Base-by-base conservation (phyloP, 2,888 invertebrate species). In the Bombylius discolor region DNA sequence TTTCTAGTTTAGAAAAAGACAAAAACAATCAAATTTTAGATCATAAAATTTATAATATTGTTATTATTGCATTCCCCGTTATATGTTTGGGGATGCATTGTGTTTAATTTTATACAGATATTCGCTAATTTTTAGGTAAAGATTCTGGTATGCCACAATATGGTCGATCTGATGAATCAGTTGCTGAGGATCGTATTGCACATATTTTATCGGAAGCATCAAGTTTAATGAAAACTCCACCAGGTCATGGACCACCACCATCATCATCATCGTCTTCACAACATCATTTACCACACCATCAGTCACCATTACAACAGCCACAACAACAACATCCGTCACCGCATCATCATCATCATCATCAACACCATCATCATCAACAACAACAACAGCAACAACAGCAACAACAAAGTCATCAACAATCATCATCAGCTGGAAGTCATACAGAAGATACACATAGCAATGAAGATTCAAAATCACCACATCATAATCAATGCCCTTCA, bases 121-220 rank as follows among this genome's bases (percentile, higher is more conserved):
- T 58, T 51, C 57, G 54, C 52, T 56, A 55, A 59, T 47, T 56
- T 60, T 44, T 57, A 53, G 59, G 53, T 63, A n/a, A 59, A 81
- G 91, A 92, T 73, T 85, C 89, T 63, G 83, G 83, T 58, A 81
- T 88, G 71, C 83, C 89, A 55, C 82, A 85, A 39, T 90, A 88
- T 70, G 85, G 85, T 53, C 81, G 89, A 58, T 79, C 85, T 49
- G 87, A 87, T 53, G 81, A 87, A 70, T 83, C 84, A 64, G 82
- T 85, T 65, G 90, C 90, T 36, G 96, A 97, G 68, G 96, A 97
- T 67, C 81, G 96, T 61, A 85, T 97, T 62, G 89, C 88, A 51
- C 94, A 94, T 73, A 95, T 97, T 69, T 82, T 97, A 58, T 89
- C 81, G 68, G 96, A 97, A 69, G 94, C 96, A 32, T 89, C 91